Percentiles rank a stretch among this genome's conserved stretches.
These are phyloP conservation scores for western clawed frog (Xenopus tropicalis) DNA, from an alignment of 2,113 vertebrate species.

Conservation along the genomic window UCB_Xtro_10.0 CM004445.2:148974001-148974500, in stretches of 20 bases:
- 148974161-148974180: constrained; percentile 16
- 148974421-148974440: background rate
- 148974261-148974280: background rate
- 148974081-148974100: no score
- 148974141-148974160: constrained; percentile 16
- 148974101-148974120: background rate
- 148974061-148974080: no score
- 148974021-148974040: no score
- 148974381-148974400: background rate
- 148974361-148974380: constrained; percentile 6
- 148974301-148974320: constrained; percentile 24
- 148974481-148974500: no score
- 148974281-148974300: background rate
- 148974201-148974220: constrained; percentile 24
- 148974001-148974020: no score
- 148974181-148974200: constrained; percentile 34
- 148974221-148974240: constrained; percentile 19
- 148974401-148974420: background rate
- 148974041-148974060: no score
- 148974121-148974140: constrained; percentile 15
- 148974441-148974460: no score
- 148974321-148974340: constrained; percentile 19
- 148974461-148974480: no score
- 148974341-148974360: constrained; percentile 18
- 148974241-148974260: constrained; percentile 10